These are phyloP conservation scores for Suillia variegata DNA, from an alignment of 2,888 invertebrate genomes.

Conservation along the genomic window DNA sequence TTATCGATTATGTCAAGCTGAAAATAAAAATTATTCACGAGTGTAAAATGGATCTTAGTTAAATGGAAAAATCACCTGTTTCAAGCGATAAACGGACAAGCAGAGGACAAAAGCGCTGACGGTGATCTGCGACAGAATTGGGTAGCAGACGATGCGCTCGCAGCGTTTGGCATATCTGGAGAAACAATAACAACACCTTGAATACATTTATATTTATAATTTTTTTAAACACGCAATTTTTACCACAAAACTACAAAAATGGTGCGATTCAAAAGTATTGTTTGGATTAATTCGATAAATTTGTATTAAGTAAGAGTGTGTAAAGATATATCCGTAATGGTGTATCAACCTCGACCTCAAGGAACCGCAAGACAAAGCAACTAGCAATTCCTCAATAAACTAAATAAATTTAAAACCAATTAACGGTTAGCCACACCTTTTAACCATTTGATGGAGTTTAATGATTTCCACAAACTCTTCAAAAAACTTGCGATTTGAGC, in stretches of 20 bases:
- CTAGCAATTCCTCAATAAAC: no score
- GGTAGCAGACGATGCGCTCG: slow-evolving; percentile 28
- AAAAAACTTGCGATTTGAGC: slow-evolving; percentile 11
- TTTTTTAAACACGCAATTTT: no score
- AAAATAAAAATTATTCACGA: neutral
- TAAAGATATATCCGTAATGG: no score
- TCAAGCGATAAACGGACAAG: slow-evolving; percentile 32
- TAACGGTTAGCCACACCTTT: no score
- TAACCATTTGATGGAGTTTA: slow-evolving; percentile 26
- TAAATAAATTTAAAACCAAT: no score
- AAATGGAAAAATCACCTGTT: slow-evolving; percentile 26
- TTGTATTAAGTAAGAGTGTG: no score
- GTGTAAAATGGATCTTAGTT: neutral
- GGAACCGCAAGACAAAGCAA: no score
- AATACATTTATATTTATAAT: no score
- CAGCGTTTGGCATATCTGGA: slow-evolving; percentile 19
- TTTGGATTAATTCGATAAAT: no score
- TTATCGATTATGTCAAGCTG: slow-evolving; percentile 20
- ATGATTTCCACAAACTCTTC: slow-evolving; percentile 25
- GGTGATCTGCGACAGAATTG: slow-evolving; percentile 30
- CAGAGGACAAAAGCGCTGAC: slow-evolving; percentile 33
- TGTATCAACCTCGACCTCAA: no score
- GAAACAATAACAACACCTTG: neutral
- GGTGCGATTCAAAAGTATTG: no score
- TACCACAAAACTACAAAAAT: no score